Conservation (phyloP, 2,113 vertebrate genomes). For the Pimephales promelas region DNA sequence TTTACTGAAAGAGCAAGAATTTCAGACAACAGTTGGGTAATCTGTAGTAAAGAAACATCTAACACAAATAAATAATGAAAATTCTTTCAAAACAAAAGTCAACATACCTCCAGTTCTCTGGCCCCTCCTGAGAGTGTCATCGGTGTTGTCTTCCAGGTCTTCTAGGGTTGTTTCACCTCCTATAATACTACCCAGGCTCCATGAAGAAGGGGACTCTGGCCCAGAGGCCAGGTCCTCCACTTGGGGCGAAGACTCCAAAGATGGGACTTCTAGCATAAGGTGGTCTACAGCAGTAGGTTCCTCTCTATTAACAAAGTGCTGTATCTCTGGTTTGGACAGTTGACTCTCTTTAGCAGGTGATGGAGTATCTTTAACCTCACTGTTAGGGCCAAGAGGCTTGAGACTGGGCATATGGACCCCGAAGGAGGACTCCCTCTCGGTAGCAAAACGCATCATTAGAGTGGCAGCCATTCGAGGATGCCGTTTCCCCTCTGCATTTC, state of each 20-base stretch:
- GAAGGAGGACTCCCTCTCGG: conserved; percentile 39
- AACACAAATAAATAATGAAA: background rate
- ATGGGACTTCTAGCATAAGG: background rate
- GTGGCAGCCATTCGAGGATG: conserved; percentile 55
- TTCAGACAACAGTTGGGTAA: conserved; percentile 5
- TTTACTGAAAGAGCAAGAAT: conserved; percentile 55
- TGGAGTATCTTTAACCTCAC: background rate
- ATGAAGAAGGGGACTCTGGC: conserved; percentile 12
- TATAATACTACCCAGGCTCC: conserved; percentile 21
- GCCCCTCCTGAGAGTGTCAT: conserved; percentile 27
- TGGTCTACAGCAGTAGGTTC: background rate
- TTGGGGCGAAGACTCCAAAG: background rate
- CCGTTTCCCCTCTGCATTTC: conserved; percentile 41
- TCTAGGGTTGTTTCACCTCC: background rate
- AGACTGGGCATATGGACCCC: conserved; percentile 6
- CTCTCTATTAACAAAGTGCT: background rate
- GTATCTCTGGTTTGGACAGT: conserved; percentile 1
- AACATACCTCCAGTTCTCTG: conserved; percentile 58
- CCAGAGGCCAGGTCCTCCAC: conserved; percentile 13
- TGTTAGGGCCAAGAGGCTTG: background rate
- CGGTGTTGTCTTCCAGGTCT: conserved; percentile 45
- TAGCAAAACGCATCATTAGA: conserved; percentile 41
- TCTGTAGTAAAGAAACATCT: background rate
- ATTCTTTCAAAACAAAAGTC: background rate
- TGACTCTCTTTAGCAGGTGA: background rate